phyloP scores from a whole-genome alignment of 2,888 invertebrate species.

The Idaea aversata region DNA sequence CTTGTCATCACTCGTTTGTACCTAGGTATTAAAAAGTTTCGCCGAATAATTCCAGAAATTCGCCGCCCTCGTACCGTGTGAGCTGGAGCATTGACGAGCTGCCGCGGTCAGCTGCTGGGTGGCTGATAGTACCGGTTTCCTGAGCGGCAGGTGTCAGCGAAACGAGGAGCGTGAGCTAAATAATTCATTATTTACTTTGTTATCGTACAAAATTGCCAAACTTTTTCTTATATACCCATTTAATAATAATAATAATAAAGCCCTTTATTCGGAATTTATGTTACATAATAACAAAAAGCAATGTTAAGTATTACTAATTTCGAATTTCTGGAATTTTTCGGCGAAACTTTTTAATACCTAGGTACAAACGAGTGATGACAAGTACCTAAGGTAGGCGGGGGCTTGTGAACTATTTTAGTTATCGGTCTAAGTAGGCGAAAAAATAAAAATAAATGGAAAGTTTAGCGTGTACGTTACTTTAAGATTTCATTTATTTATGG shows the following conservation, averaged over 20 bases:
- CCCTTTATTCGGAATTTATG: too few species aligned
- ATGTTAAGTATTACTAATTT: too few species aligned
- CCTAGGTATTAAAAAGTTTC: background rate
- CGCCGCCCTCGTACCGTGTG: background rate
- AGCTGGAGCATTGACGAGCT: background rate
- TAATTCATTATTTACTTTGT: background rate
- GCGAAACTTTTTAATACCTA: background rate
- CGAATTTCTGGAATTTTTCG: background rate
- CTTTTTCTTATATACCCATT: too few species aligned
- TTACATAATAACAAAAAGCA: too few species aligned
- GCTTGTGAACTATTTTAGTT: too few species aligned
- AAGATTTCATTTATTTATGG: too few species aligned
- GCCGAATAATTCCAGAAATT: constrained; percentile 2
- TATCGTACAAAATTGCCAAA: too few species aligned
- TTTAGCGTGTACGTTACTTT: too few species aligned
- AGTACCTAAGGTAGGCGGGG: too few species aligned
- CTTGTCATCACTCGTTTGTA: background rate
- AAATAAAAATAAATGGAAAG: too few species aligned
- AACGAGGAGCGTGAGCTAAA: background rate
- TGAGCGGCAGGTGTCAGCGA: background rate
- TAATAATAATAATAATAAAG: too few species aligned
- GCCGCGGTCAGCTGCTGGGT: background rate
- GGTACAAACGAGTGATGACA: background rate
- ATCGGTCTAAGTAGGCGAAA: too few species aligned
- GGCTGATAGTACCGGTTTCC: background rate